These are phyloP conservation scores for Ceratina calcarata DNA, from an alignment of 1,140 invertebrate genomes.

Conservation along the genomic window DNA sequence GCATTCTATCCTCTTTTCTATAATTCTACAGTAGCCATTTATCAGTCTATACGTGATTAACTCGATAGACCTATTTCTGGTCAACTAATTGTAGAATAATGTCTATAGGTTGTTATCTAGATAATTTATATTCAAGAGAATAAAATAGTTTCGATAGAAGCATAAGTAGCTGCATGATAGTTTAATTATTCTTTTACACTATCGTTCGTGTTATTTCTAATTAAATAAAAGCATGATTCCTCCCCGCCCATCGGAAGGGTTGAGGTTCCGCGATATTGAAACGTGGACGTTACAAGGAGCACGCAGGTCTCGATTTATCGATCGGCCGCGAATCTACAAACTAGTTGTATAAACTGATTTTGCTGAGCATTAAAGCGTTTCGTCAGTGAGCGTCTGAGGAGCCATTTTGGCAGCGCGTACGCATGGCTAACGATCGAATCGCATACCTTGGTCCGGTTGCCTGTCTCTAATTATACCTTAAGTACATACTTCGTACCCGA, in stretches of 20 bases:
- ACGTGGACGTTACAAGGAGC: conserved; percentile 22
- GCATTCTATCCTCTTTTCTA: too few species aligned
- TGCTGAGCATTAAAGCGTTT: conserved; percentile 27
- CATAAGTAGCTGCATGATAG: too few species aligned
- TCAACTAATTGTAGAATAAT: too few species aligned
- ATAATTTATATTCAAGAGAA: too few species aligned
- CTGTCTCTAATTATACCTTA: conserved; percentile 52
- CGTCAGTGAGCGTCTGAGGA: background rate
- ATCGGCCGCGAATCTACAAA: conserved; percentile 29
- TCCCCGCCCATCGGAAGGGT: background rate
- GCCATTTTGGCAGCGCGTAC: conserved; percentile 44
- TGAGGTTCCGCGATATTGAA: conserved; percentile 2
- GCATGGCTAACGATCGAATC: conserved; percentile 46
- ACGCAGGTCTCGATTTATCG: conserved; percentile 47
- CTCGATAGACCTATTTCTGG: too few species aligned
- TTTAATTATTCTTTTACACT: too few species aligned
- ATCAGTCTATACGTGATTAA: too few species aligned
- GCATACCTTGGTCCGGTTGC: conserved; percentile 27
- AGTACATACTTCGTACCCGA: conserved; percentile 28
- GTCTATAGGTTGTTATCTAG: too few species aligned
- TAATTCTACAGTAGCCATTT: too few species aligned
- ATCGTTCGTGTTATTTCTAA: too few species aligned
- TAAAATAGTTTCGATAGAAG: too few species aligned
- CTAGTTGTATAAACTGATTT: conserved; percentile 40
- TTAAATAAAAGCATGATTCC: too few species aligned